These are phyloP conservation scores for Carcina quercana DNA, from an alignment of 2,888 invertebrate genomes.

Conservation along the genomic window DNA sequence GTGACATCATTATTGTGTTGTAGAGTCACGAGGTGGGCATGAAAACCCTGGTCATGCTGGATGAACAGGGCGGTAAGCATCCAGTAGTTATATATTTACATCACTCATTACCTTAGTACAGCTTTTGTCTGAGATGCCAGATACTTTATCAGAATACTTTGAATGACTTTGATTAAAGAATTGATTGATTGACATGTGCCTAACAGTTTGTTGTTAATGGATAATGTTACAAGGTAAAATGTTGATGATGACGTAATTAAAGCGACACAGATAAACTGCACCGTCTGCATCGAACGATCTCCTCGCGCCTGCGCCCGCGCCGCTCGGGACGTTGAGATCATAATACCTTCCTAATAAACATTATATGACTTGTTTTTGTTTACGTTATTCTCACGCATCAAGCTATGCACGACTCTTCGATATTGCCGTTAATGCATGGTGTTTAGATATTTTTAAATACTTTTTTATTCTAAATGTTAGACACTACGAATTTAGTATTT, in stretches of 20 bases:
- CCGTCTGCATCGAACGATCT: conserved; percentile 40
- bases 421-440: conserved; percentile 70
- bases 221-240: conserved; percentile 59
- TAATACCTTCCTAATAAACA: conserved; percentile 36
- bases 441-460: conserved; percentile 49
- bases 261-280: conserved; percentile 43
- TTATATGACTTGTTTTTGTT: conserved; percentile 50
- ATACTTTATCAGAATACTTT: conserved; percentile 55
- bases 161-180: conserved; percentile 55
- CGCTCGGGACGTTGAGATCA: conserved; percentile 36
- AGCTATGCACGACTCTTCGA: conserved; percentile 70
- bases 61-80: conserved; percentile 99
- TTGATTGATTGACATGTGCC: conserved; percentile 49
- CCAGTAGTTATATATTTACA: conserved; percentile 72
- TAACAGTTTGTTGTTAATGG: conserved; percentile 62
- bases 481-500: conserved; percentile 46
- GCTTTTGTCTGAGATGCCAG: conserved; percentile 69
- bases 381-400: conserved; percentile 70
- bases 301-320: conserved; percentile 31
- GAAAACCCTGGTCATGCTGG: conserved; percentile 99
- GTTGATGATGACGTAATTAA: conserved; percentile 57
- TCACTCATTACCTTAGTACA: conserved; percentile 68
- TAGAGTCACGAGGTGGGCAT: conserved; percentile 99
- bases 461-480: conserved; percentile 61
- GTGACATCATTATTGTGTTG: conserved; percentile 79